Percentiles rank a stretch among this genome's conserved stretches.
These are phyloP conservation scores for Ptychodera flava DNA, from an alignment of 35 echinoderm and acorn worm species.

Conservation along the genomic window DNA sequence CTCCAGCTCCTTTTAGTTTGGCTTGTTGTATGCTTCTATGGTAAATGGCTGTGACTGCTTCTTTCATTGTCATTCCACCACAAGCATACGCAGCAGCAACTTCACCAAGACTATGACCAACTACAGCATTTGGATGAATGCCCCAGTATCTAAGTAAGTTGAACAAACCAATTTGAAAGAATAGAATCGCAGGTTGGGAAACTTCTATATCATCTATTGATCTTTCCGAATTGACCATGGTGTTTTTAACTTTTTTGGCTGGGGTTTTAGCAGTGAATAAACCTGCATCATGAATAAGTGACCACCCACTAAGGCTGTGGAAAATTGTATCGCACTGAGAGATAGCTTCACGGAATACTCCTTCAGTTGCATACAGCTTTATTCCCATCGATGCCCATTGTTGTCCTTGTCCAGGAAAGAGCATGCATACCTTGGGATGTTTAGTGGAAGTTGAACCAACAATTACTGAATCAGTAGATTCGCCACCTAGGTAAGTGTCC, in stretches of 20 bases:
- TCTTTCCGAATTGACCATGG: no score
- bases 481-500: conserved; percentile 36
- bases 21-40: conserved; percentile 75
- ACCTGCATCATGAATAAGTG: conserved; percentile 35
- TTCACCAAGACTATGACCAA: no score
- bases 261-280: no score
- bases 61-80: conserved; percentile 68
- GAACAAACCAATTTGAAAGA: no score
- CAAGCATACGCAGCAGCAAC: conserved; percentile 81
- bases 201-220: conserved; percentile 57
- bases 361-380: conserved; percentile 56
- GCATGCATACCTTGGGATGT: conserved; percentile 77
- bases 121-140: conserved; percentile 52
- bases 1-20: no score
- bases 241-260: no score
- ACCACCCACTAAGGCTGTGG: conserved; percentile 83
- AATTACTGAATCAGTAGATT: conserved; percentile 8
- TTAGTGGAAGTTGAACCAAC: conserved; percentile 13
- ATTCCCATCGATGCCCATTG: conserved; percentile 86
- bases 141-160: conserved; percentile 73
- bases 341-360: conserved; percentile 51
- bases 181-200: conserved; percentile 72
- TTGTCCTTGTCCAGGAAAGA: conserved; percentile 95
- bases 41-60: conserved; percentile 72
- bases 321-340: conserved; percentile 76